Conservation (phyloP, 2,797 vertebrate genomes). For the Eidolon dupreanum region DNA sequence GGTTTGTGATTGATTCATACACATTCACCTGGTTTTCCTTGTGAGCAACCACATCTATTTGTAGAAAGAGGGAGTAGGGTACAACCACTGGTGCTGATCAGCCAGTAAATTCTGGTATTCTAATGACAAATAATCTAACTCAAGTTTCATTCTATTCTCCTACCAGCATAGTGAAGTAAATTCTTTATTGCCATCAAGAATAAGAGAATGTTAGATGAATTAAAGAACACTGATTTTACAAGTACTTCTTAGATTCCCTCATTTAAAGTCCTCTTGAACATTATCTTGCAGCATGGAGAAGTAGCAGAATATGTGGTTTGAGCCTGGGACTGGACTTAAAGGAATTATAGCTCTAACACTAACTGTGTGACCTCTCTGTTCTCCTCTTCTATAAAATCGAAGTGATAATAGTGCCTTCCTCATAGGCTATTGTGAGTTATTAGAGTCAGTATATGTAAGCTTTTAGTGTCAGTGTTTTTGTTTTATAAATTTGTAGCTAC, state of each 20-base stretch:
- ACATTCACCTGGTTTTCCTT: neutral
- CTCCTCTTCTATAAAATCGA: neutral
- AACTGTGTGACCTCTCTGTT: neutral
- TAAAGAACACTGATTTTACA: slow-evolving; percentile 6
- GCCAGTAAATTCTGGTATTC: neutral
- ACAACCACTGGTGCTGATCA: neutral
- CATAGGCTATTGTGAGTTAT: neutral
- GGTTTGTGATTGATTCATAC: neutral
- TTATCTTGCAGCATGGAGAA: neutral
- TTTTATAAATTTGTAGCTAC: slow-evolving; percentile 19
- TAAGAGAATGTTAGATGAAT: neutral
- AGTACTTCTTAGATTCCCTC: neutral
- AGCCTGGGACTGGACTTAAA: neutral
- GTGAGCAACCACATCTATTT: neutral
- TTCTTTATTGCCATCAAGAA: slow-evolving; percentile 2
- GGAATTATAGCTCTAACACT: neutral
- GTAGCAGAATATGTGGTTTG: neutral
- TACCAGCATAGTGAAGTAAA: neutral
- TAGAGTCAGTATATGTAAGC: neutral
- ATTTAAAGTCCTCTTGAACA: neutral
- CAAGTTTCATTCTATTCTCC: neutral
- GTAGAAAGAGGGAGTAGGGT: neutral
- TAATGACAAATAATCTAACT: neutral
- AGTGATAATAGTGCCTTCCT: neutral
- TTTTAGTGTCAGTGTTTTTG: slow-evolving; percentile 9